phyloP scores from a whole-genome alignment of 2,113 vertebrate genomes.

The Ammodramus savannarum region DNA sequence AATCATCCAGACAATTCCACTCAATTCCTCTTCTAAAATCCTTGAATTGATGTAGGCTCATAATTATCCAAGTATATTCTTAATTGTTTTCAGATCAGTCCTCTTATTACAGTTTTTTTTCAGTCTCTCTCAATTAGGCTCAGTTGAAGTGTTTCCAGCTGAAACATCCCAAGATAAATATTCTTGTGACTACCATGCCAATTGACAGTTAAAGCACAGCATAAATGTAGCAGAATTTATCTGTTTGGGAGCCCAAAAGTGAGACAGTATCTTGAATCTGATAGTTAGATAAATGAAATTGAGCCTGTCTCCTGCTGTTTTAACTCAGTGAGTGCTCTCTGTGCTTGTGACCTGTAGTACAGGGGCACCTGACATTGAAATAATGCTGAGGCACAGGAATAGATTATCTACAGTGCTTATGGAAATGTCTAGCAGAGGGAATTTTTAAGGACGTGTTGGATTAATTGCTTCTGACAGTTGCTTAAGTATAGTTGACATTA shows the following conservation, averaged over 20 bases:
- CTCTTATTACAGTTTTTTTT: background rate
- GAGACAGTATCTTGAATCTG: background rate
- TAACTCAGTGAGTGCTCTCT: background rate
- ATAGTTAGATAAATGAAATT: background rate
- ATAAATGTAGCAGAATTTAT: background rate
- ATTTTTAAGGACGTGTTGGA: background rate
- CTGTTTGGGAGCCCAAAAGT: background rate
- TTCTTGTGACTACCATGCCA: background rate
- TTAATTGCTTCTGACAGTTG: background rate
- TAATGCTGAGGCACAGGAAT: background rate
- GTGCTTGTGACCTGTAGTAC: background rate
- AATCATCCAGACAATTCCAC: background rate
- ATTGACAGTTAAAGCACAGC: background rate
- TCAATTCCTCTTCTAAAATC: background rate
- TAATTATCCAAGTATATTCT: background rate
- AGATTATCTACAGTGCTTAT: background rate
- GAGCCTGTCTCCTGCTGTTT: background rate
- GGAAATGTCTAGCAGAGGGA: background rate
- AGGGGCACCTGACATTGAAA: background rate
- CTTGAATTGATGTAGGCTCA: background rate
- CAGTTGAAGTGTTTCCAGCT: background rate
- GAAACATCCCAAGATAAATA: background rate
- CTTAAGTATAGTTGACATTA: background rate
- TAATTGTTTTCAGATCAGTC: background rate
- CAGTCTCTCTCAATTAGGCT: background rate